Conservation (phyloP, 2,113 vertebrate genomes). For the Myiozetetes cayanensis region DNA sequence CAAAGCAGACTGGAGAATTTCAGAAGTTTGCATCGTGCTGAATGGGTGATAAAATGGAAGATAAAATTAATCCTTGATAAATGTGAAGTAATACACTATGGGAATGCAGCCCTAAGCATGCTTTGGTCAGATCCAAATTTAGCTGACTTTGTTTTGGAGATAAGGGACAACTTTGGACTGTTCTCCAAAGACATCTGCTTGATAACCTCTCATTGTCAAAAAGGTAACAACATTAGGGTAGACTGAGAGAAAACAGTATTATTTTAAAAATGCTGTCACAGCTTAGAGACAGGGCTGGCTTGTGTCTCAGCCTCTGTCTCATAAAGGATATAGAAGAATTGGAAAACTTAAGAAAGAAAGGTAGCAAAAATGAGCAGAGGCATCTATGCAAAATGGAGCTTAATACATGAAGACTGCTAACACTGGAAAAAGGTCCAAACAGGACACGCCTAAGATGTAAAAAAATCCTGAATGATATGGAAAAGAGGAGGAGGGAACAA, state of each 20-base stretch:
- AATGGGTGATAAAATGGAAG: neutral
- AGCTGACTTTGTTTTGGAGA: neutral
- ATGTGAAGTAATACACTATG: neutral
- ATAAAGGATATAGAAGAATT: neutral
- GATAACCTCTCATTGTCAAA: neutral
- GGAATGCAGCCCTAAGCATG: accelerated
- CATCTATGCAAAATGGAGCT: neutral
- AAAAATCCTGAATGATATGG: neutral
- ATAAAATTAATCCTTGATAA: neutral
- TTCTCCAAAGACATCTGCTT: neutral
- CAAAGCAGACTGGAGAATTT: neutral
- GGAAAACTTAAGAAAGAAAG: neutral
- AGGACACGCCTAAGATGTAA: accelerated
- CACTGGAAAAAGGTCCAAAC: neutral
- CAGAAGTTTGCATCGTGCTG: neutral
- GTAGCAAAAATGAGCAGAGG: neutral
- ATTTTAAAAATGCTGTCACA: neutral
- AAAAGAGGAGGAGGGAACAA: neutral
- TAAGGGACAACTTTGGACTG: accelerated
- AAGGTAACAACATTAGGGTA: accelerated
- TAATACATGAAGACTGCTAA: neutral
- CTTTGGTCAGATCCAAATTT: neutral
- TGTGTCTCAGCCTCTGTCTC: neutral
- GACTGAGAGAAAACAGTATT: neutral
- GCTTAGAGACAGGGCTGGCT: neutral